These are phyloP conservation scores for Ctenosaura bakeri DNA, from an alignment of 2,797 vertebrate genomes.

Conservation along the genomic window DNA sequence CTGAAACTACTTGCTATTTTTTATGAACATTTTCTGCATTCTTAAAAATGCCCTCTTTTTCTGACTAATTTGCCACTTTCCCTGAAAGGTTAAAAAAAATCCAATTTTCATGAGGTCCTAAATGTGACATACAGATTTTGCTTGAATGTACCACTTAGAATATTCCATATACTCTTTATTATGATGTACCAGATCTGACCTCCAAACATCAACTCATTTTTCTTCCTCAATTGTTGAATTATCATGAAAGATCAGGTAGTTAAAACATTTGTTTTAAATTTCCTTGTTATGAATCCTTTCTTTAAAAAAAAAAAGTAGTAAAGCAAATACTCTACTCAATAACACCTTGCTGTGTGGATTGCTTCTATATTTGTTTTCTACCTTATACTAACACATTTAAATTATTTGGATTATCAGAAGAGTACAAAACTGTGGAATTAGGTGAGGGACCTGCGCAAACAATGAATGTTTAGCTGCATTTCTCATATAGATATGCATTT, in stretches of 20 bases:
- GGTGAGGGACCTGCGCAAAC: background rate
- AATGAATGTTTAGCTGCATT: slow-evolving; percentile 6
- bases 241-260: background rate
- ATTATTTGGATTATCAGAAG: background rate
- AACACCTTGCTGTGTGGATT: background rate
- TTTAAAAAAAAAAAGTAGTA: background rate
- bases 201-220: background rate
- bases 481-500: background rate
- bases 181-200: background rate
- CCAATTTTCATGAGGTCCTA: background rate
- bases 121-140: background rate
- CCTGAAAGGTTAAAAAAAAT: background rate
- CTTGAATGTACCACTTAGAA: background rate
- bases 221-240: background rate
- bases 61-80: background rate
- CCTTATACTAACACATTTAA: background rate
- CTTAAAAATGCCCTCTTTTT: background rate
- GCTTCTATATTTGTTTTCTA: background rate
- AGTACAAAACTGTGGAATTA: background rate
- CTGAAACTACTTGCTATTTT: background rate
- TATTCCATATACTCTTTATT: background rate
- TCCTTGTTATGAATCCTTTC: background rate
- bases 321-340: background rate
- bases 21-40: background rate
- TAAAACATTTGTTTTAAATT: background rate